Conservation (phyloP, 2,113 vertebrate genomes). For the Rhabdornis inornatus region DNA sequence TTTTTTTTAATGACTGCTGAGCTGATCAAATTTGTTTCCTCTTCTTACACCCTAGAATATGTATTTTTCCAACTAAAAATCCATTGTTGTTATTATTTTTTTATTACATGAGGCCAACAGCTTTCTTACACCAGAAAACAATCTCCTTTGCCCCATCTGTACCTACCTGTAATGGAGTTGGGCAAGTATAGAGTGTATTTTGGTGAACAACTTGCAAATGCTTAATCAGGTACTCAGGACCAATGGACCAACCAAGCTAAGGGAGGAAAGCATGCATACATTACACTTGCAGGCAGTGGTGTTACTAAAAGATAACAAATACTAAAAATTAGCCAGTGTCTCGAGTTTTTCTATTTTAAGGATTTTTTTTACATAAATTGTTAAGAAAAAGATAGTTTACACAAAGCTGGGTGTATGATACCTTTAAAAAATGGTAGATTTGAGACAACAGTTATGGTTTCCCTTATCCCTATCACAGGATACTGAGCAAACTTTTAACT, state of each 20-base stretch:
- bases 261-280: conserved; percentile 1
- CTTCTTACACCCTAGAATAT: background rate
- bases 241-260: conserved; percentile 94
- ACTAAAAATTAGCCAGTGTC: background rate
- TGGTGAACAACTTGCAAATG: conserved; percentile 95
- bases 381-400: background rate
- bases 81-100: background rate
- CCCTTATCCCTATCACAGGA: background rate
- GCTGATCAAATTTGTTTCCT: background rate
- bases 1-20: background rate
- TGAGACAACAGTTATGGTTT: background rate
- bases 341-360: background rate
- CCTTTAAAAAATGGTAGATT: background rate
- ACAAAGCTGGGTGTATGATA: background rate
- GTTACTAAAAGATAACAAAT: background rate
- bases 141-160: background rate
- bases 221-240: conserved; percentile 87
- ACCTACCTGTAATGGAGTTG: conserved; percentile 89
- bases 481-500: background rate
- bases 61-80: background rate
- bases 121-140: background rate
- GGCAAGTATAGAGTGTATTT: conserved; percentile 87
- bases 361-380: background rate
- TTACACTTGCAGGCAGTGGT: background rate
- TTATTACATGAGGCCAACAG: background rate